These are phyloP conservation scores for Machaerirhynchus nigripectus DNA, from an alignment of 2,113 vertebrate species.

Conservation along the genomic window DNA sequence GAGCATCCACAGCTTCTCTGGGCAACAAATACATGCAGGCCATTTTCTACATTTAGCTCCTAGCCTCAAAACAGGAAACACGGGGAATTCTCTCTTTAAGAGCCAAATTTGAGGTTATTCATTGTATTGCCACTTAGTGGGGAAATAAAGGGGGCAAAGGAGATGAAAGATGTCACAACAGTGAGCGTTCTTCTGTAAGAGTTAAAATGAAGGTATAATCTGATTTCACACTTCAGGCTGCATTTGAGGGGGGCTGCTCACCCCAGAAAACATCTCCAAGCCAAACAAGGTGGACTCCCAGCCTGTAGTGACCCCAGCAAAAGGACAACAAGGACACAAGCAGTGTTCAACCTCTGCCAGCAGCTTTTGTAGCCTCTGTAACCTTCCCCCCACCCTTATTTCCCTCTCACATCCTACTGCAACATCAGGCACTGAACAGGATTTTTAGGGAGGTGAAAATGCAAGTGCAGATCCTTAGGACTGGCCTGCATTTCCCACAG, in stretches of 20 bases:
- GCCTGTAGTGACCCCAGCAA: neutral
- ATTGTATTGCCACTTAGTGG: neutral
- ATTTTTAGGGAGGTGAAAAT: neutral
- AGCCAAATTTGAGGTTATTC: neutral
- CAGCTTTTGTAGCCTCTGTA: neutral
- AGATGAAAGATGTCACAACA: neutral
- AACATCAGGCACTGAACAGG: neutral
- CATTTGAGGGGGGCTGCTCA: neutral
- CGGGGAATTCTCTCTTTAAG: neutral
- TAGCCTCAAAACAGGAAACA: neutral
- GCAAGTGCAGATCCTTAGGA: neutral
- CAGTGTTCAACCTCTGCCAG: neutral
- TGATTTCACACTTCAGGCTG: neutral
- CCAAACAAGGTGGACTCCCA: neutral
- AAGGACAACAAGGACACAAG: neutral
- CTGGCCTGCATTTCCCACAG: neutral
- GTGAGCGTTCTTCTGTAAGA: fast-evolving
- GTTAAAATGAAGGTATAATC: neutral
- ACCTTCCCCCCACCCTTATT: neutral
- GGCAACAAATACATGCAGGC: neutral
- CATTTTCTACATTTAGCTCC: neutral
- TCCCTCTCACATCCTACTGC: neutral
- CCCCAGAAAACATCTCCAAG: neutral
- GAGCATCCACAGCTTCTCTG: neutral
- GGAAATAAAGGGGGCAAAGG: neutral